Base-by-base conservation (phyloP, 2,113 vertebrate genomes). In the Brachypodius melanocephalos region DNA sequence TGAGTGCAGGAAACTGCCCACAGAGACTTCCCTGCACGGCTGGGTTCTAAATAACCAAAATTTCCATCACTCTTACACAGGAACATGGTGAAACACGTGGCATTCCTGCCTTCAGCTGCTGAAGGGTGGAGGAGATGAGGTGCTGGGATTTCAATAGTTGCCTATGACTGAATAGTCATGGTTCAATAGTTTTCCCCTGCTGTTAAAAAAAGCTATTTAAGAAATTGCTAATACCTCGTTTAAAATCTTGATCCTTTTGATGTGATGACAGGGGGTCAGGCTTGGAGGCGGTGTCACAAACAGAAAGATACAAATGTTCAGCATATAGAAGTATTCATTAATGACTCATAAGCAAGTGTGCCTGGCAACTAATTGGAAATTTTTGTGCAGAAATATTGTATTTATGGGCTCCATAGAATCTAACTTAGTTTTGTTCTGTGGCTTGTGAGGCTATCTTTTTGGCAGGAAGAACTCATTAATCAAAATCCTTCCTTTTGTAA, bases 261-360 rank as follows among this genome's bases (percentile, higher is more conserved):
- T 97, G 86, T 89, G 86, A 96, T 97, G 97, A 95, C 88, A 78
- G 85, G 87, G 86, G 87, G 83, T 96, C 94, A 91, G 55, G 48
- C 95, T 67, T 57, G 94, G 89, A 93, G 94, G 90, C 67, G 95
- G 86, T 94, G 90, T 93, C 86, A 92, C 88, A 76, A 95, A 87
- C 76, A 88, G 90, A 94, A 93, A 91, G 94, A 91, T 90, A 90
- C 40, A 75, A 96, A 94, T 95, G 97, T 96, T 96, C 90, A 83
- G 83, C 85, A 71, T 93, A 71, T 73, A 91, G 59, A 94, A 93
- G 75, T 86, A 80, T 90, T 97, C 95, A 95, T 96, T 96, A 96
- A 63, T 96, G 96, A 97, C 91, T 97, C 94, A 95, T 58, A 93
- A 84, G 85, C 85, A 69, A 94, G 82, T 62, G 42, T 3, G 75